phyloP scores from a whole-genome alignment of 2,888 invertebrate genomes.

The Aleiodes testaceus region DNA sequence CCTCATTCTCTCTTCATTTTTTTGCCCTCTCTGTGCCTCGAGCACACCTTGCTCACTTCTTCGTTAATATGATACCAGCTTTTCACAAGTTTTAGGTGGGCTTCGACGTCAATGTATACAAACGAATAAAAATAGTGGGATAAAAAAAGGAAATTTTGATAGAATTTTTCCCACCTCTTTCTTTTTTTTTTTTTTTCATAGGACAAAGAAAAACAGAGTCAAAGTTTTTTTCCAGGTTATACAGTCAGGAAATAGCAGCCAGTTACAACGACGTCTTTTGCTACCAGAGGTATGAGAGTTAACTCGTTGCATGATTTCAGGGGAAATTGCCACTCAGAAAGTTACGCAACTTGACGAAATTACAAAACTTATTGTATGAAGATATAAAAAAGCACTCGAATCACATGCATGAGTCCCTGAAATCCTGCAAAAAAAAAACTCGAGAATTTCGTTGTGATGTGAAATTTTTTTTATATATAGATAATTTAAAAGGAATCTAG shows the following conservation, averaged over 20 bases:
- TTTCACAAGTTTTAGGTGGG: neutral
- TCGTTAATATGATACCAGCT: slow-evolving; percentile 6
- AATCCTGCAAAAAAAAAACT: neutral
- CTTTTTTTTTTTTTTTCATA: too few species aligned
- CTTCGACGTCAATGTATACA: neutral
- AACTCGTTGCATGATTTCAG: slow-evolving; percentile 29
- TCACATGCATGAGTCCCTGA: slow-evolving; percentile 1
- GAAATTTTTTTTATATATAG: too few species aligned
- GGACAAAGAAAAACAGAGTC: neutral
- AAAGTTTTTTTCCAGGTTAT: slow-evolving; percentile 11
- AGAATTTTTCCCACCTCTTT: neutral
- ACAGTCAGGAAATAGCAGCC: slow-evolving; percentile 6
- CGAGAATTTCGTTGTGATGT: too few species aligned
- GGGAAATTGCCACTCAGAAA: slow-evolving; percentile 59
- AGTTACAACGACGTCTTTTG: slow-evolving; percentile 10
- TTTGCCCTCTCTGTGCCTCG: neutral
- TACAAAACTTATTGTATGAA: slow-evolving; percentile 57
- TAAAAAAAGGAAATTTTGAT: slow-evolving; percentile 18
- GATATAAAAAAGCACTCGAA: slow-evolving; percentile 49
- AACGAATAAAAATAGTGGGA: neutral
- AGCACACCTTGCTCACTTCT: neutral
- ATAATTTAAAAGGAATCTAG: too few species aligned
- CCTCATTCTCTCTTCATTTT: neutral
- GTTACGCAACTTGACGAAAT: slow-evolving; percentile 56
- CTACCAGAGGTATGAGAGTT: slow-evolving; percentile 21